phyloP scores from a whole-genome alignment of 2,113 vertebrate genomes.

The Myodes glareolus region DNA sequence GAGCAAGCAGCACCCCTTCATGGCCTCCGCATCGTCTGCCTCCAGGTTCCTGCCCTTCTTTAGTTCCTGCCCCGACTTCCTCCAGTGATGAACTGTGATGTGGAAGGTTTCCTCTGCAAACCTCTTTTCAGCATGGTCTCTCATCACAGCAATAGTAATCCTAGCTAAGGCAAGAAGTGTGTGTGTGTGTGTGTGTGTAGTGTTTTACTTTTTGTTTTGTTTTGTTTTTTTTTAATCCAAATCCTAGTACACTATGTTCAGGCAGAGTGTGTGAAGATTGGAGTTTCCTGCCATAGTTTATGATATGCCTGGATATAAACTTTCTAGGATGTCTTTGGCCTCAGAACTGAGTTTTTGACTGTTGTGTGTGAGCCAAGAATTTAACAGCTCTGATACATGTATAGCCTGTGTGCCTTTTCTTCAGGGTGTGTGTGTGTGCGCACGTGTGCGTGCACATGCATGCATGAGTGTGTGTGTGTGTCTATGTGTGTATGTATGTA shows the following conservation, averaged over 20 bases:
- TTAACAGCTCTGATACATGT: not conserved
- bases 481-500: not conserved
- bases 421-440: not conserved
- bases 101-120: not conserved
- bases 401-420: not conserved
- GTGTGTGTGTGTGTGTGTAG: not conserved
- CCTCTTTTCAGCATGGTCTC: not conserved
- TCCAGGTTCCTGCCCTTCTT: not conserved
- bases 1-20: not conserved
- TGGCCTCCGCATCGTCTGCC: not conserved
- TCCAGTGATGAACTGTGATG: not conserved
- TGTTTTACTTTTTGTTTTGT: not conserved
- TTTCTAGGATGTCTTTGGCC: constrained; percentile 66
- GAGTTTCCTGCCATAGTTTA: not conserved
- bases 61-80: not conserved
- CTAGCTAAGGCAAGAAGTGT: not conserved
- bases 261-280: constrained; percentile 13
- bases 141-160: not conserved
- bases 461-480: not conserved
- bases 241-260: not conserved
- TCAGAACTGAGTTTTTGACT: constrained; percentile 52
- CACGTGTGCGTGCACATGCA: too few relatives aligned
- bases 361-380: constrained; percentile 38
- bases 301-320: constrained; percentile 49
- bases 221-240: constrained; percentile 13